Base-by-base conservation (phyloP, 2,888 invertebrate species). In the Eupeodes latifasciatus region DNA sequence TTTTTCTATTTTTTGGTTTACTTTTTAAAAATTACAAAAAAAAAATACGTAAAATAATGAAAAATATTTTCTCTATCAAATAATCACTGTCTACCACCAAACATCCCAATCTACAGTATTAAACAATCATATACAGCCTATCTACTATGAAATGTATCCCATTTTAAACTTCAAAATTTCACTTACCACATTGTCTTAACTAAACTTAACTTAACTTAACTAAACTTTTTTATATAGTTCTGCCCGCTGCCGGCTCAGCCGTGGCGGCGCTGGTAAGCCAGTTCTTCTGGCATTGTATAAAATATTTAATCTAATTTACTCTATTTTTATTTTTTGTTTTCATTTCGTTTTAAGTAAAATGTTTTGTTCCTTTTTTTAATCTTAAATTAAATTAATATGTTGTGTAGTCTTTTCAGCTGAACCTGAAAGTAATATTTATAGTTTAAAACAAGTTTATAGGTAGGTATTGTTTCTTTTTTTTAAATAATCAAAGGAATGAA, bases 11-110 rank as follows among this genome's bases (percentile, higher is more conserved):
- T 49, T 51, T 14, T 62, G 5, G 40, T 16, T 19, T 19, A 16
- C 44, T 44, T 64, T 61, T 19, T 16, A 19, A 19, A 19, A 16
- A 10, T 12, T 16, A 19, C 27, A 27, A 57, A 19, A 57, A 57
- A 57, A 59, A 59, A 19, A 64, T 47, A 14, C 6, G 27, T 49
- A 14, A 66, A 66, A 14, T 66, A 27, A 49, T 7, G 1, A 40
- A 40, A 36, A 66, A 64, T 36, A 49, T 19, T 72, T 71, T 72
- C 57, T n/a, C 47, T 59, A 59, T 72, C 34, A 47, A 72, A 47
- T 59, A 49, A 47, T 72, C 40, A 72, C 72, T 72, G 72, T 72
- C 72, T 72, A 72, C 72, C 72, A 72, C 72, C 72, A 72, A 72
- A 72, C 72, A 72, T 72, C 72, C 57, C 12, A 72, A 72, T 72